Evolutionary conservation across 2,113 vertebrate genomes (phyloP).

Genomic region (Dicrurus megarhynchus): DNA sequence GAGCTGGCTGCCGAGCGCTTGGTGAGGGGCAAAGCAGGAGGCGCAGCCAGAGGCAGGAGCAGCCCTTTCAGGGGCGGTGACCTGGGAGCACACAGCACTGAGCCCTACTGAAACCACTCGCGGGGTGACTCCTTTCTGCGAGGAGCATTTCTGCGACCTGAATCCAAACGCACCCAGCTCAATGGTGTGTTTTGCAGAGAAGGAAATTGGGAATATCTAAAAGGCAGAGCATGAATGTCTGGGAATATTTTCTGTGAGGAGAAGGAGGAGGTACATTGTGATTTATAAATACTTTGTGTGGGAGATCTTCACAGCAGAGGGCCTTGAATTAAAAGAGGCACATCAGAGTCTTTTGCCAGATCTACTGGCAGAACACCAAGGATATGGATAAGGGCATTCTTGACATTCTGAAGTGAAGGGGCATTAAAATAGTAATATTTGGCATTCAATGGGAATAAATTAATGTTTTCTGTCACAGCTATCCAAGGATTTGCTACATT

Average conservation of each 20-base stretch:
- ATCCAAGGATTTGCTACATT: neutral
- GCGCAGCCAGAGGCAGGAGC: neutral
- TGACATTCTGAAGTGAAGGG: conserved; percentile 25
- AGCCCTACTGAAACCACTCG: no score
- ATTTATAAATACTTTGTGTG: conserved; percentile 30
- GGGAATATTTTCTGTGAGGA: neutral
- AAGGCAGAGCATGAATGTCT: neutral
- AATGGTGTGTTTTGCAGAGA: neutral
- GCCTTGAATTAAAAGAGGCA: conserved; percentile 10
- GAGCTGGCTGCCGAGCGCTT: neutral
- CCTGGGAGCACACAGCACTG: neutral
- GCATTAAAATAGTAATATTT: neutral
- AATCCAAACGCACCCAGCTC: neutral
- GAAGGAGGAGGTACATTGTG: neutral
- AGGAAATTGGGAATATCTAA: neutral
- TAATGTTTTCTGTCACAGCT: neutral
- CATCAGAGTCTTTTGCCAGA: conserved; percentile 21
- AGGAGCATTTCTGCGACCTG: neutral
- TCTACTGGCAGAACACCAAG: conserved; percentile 26
- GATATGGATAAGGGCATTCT: conserved; percentile 18
- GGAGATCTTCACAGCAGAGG: neutral
- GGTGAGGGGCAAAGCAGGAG: neutral
- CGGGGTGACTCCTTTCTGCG: neutral
- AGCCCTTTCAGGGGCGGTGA: neutral
- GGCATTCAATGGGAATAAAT: neutral